Conservation (phyloP, 2,888 invertebrate species). For the Heliconius ethilla region DNA sequence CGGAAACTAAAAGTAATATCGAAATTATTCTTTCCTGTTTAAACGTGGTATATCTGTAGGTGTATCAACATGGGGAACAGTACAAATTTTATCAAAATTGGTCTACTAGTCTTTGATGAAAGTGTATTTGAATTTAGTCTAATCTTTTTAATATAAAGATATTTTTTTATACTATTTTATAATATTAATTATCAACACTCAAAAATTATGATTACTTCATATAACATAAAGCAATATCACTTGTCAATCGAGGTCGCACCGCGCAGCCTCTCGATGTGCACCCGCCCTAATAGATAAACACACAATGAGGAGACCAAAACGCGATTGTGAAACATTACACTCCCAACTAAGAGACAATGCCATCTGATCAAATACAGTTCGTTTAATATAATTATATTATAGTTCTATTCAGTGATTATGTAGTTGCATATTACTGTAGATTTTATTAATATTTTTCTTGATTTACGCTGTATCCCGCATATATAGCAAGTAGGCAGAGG, state of each 20-base stretch:
- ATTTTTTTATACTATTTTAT: too few species aligned
- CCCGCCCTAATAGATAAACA: conserved; percentile 20
- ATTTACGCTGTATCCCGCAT: too few species aligned
- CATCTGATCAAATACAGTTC: conserved; percentile 27
- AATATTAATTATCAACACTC: neutral
- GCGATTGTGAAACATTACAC: conserved; percentile 31
- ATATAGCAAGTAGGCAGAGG: too few species aligned
- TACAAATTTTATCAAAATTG: neutral
- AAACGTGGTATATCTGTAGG: neutral
- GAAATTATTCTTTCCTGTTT: neutral
- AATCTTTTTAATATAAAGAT: too few species aligned
- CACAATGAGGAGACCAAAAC: conserved; percentile 33
- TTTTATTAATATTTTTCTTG: neutral
- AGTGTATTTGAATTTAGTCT: too few species aligned
- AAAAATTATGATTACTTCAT: neutral
- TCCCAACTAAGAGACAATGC: conserved; percentile 35
- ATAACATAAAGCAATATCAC: neutral
- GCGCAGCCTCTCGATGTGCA: conserved; percentile 4
- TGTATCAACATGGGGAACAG: too few species aligned
- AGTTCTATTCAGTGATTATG: conserved; percentile 2
- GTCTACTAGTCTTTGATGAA: too few species aligned
- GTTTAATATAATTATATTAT: conserved; percentile 25
- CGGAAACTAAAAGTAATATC: neutral
- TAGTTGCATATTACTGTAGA: neutral
- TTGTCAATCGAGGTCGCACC: conserved; percentile 13